Percentiles rank a stretch among this genome's conserved stretches.
phyloP scores from a whole-genome alignment of 2,888 invertebrate genomes.

The Deroplatys truncata region DNA sequence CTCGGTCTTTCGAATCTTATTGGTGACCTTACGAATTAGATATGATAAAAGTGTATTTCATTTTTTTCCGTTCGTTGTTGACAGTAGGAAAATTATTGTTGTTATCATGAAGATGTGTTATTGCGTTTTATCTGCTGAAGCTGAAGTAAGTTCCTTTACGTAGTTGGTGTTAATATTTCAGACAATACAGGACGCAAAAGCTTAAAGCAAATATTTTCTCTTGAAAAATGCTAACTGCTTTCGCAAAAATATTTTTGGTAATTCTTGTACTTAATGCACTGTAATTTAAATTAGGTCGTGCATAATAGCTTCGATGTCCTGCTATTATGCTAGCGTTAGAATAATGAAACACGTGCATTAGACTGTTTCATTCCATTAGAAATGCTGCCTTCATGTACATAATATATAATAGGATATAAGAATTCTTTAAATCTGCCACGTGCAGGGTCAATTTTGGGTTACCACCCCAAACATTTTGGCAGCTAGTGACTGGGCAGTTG shows the following conservation, averaged over 20 bases:
- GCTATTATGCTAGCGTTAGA: not conserved
- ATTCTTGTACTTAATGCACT: not conserved
- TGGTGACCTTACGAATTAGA: not conserved
- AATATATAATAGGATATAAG: not conserved
- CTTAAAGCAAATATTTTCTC: not conserved
- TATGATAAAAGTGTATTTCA: not conserved
- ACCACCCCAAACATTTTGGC: too few species aligned
- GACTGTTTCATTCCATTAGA: not conserved
- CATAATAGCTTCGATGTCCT: constrained; percentile 2
- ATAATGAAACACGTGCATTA: too few species aligned
- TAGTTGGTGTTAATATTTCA: not conserved
- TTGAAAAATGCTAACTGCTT: not conserved
- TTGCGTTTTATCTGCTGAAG: not conserved
- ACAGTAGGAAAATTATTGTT: not conserved
- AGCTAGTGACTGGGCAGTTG: too few species aligned
- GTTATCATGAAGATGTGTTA: not conserved
- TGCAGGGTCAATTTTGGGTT: too few species aligned
- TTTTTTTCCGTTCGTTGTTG: not conserved
- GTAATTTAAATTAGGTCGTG: not conserved
- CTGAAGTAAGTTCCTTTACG: not conserved
- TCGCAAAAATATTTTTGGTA: not conserved
- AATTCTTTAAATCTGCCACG: not conserved
- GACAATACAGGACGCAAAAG: not conserved
- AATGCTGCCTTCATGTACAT: not conserved
- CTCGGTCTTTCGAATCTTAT: not conserved